phyloP scores from a whole-genome alignment of 2,113 vertebrate genomes.

The Pterophyllum scalare region DNA sequence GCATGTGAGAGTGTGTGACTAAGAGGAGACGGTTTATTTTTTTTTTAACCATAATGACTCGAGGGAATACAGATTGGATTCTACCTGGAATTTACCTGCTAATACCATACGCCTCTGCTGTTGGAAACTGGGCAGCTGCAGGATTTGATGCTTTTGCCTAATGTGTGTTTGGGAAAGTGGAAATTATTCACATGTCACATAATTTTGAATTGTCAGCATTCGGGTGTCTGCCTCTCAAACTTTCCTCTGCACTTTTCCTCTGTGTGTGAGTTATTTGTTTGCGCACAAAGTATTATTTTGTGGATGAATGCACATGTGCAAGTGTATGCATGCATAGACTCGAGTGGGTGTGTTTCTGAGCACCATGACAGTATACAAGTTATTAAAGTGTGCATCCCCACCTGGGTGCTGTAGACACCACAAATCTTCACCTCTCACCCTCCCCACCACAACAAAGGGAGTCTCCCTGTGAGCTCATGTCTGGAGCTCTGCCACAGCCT shows the following conservation, averaged over 20 bases:
- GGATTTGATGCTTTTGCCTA: background rate
- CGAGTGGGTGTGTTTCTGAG: constrained; percentile 12
- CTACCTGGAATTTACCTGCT: background rate
- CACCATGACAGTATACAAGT: background rate
- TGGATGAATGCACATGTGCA: constrained; percentile 20
- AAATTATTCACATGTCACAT: background rate
- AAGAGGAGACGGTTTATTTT: background rate
- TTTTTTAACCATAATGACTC: background rate
- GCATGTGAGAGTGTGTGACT: constrained; percentile 18
- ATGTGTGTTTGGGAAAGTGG: background rate
- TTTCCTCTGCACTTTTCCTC: background rate
- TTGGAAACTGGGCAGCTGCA: background rate
- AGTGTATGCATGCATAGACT: constrained; percentile 30
- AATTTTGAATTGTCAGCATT: background rate
- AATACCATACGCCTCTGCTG: background rate
- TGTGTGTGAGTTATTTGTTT: background rate
- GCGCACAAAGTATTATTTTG: background rate
- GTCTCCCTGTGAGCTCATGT: constrained; percentile 67
- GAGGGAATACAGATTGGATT: background rate
- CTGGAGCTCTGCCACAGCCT: constrained; percentile 42
- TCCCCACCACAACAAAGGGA: constrained; percentile 41
- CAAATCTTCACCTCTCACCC: constrained; percentile 31
- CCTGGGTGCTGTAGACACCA: constrained; percentile 46
- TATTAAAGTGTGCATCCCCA: constrained; percentile 15
- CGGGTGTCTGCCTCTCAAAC: background rate